Conservation (phyloP, 2,888 invertebrate species). For the Cerastoderma edule region DNA sequence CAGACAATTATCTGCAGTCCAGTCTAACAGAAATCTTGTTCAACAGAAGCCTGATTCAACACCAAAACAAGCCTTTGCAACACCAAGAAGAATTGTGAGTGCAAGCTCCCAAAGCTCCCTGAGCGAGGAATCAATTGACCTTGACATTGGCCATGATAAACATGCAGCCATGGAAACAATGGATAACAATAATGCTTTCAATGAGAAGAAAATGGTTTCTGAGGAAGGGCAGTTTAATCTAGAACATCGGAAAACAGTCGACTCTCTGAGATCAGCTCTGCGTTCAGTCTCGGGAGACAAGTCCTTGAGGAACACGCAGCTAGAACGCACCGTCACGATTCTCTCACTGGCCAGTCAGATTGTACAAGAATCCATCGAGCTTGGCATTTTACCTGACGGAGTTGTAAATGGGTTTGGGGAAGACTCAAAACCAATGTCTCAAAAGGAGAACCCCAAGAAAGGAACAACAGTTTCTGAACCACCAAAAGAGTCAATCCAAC, state of each 20-base stretch:
- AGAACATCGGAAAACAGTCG: constrained; percentile 60
- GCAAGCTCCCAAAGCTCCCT: constrained; percentile 29
- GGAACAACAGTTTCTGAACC: constrained; percentile 2
- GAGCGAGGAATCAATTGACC: constrained; percentile 42
- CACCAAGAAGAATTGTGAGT: constrained; percentile 46
- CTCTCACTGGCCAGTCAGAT: constrained; percentile 75
- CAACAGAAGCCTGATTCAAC: constrained; percentile 36
- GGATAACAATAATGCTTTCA: constrained; percentile 61
- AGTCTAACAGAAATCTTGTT: constrained; percentile 23
- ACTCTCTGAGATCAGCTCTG: constrained; percentile 55
- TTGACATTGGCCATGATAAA: constrained; percentile 42
- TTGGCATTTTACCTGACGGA: constrained; percentile 70
- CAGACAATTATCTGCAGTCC: constrained; percentile 25
- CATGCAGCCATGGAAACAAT: constrained; percentile 48
- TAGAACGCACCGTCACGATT: constrained; percentile 70
- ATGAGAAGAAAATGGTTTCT: constrained; percentile 65
- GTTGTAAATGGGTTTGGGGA: constrained; percentile 69
- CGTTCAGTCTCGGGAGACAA: constrained; percentile 47
- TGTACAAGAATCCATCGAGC: constrained; percentile 69
- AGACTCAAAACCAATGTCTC: constrained; percentile 54
- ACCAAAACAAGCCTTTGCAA: constrained; percentile 55
- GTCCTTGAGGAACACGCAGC: constrained; percentile 62
- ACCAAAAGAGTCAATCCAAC: neutral
- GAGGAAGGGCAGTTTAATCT: constrained; percentile 63
- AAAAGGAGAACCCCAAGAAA: constrained; percentile 8